A percentile compares a stretch with the other conserved stretches of the same genome.
phyloP scores from a whole-genome alignment of 2,888 invertebrate species.

The Melipona beecheii region DNA sequence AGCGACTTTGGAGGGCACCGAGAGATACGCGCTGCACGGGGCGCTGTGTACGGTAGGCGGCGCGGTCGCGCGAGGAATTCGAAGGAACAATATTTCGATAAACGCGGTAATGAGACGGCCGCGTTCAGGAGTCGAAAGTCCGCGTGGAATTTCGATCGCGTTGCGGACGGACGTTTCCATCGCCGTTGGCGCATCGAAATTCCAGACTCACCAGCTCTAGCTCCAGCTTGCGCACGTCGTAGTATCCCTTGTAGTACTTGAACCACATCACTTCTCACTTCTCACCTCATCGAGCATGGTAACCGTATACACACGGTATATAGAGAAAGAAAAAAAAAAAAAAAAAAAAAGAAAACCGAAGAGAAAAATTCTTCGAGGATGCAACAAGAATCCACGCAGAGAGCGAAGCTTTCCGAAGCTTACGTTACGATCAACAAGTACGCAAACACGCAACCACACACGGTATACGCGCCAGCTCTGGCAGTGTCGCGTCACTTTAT shows the following conservation, averaged over 20 bases:
- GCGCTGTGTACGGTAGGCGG: not conserved
- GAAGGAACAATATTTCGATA: constrained; percentile 51
- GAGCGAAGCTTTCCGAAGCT: not conserved
- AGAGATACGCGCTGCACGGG: not conserved
- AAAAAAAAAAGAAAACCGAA: not conserved
- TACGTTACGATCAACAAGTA: not conserved
- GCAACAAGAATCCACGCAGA: too few species aligned
- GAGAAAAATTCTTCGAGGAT: not conserved
- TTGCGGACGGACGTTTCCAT: not conserved
- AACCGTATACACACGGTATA: not conserved
- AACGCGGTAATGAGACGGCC: constrained; percentile 32
- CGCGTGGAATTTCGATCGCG: constrained; percentile 46
- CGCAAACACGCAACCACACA: not conserved
- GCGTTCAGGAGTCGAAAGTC: constrained; percentile 27
- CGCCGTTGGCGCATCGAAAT: constrained; percentile 1
- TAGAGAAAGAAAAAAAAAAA: too few species aligned
- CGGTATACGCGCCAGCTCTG: not conserved
- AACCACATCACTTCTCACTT: constrained; percentile 77
- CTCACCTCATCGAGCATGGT: constrained; percentile 33
- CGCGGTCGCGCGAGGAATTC: constrained; percentile 42
- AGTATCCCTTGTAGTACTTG: constrained; percentile 81
- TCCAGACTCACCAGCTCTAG: constrained; percentile 76
- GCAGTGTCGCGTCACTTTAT: constrained; percentile 3
- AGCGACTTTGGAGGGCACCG: constrained; percentile 29
- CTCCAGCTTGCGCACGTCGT: constrained; percentile 80